Evolutionary conservation across 1,140 invertebrate species (phyloP), one percentile per base, ranked within the genome.

Genomic region (Nephila pilipes): DNA sequence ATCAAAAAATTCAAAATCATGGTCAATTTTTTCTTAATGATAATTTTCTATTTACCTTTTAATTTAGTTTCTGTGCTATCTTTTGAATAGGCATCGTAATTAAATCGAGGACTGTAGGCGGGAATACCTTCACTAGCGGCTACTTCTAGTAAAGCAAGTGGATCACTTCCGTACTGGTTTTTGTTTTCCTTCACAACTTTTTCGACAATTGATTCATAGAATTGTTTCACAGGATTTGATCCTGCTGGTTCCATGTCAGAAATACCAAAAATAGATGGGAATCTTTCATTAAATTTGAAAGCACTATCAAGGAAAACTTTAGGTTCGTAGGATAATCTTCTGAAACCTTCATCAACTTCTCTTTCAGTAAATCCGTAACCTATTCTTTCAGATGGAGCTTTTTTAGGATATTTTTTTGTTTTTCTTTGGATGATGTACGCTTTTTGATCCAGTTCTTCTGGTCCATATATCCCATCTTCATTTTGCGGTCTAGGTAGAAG

Each of bases 1-100:
- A n/a, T n/a, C n/a, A n/a, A n/a, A n/a, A n/a, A n/a, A n/a, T n/a
- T n/a, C n/a, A n/a, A n/a, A n/a, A n/a, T n/a, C n/a, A n/a, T n/a
- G n/a, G n/a, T n/a, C n/a, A n/a, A n/a, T 69, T 36, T 8, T 22
- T 29, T 16, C 20, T 36, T 12, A 1, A 16, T 20, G 69, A 14
- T 75, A 16, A 36, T 36, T 36, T 3, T 4, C 36, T 75, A 60
- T 16, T 83, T 91, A 89, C 92, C 92, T 81, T 89, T 89, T 38
- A 93, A 25, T 36, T 93, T 93, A 29, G 54, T 57, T 63, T 88
- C 92, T 2, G 87, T 93, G 1, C 85, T 25, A 83, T 93, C 92
- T 22, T 83, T 93, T 1, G 75, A 46, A 29, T 93, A 93, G 3
- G 85, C 22, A 22, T 93, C 92, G 14, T 93, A 93, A 22, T 89